These are phyloP conservation scores for Ennomos fuscantarius DNA, from an alignment of 2,888 invertebrate genomes.

Conservation along the genomic window DNA sequence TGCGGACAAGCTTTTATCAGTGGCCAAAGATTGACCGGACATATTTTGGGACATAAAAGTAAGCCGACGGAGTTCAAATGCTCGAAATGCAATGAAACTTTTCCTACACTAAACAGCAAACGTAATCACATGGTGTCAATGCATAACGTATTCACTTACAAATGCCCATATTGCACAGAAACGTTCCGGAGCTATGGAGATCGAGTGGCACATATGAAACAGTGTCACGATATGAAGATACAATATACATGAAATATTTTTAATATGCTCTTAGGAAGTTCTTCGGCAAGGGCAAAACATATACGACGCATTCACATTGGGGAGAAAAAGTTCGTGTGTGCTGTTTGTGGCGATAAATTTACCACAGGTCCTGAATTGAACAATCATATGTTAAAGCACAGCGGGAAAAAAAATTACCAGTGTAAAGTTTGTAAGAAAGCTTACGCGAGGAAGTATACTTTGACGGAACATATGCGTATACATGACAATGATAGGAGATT, in stretches of 20 bases:
- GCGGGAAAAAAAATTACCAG: slow-evolving; percentile 54
- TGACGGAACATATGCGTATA: slow-evolving; percentile 55
- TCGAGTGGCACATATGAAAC: slow-evolving; percentile 61
- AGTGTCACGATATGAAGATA: slow-evolving; percentile 59
- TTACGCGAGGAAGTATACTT: slow-evolving; percentile 46
- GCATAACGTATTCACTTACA: slow-evolving; percentile 19
- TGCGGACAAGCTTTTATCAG: slow-evolving; percentile 42
- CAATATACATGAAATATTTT: slow-evolving; percentile 73
- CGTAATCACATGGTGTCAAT: slow-evolving; percentile 6
- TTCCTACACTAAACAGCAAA: not conserved
- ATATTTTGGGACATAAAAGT: not conserved
- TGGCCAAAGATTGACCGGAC: not conserved
- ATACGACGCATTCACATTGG: slow-evolving; percentile 53
- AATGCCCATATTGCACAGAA: slow-evolving; percentile 64
- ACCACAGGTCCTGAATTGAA: slow-evolving; percentile 3
- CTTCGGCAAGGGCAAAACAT: slow-evolving; percentile 67
- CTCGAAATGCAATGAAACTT: slow-evolving; percentile 53
- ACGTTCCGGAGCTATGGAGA: slow-evolving; percentile 63
- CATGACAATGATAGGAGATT: slow-evolving; percentile 52
- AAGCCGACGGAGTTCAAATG: slow-evolving; percentile 4
- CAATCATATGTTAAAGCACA: slow-evolving; percentile 59
- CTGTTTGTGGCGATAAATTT: slow-evolving; percentile 14
- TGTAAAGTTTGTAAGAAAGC: slow-evolving; percentile 65
- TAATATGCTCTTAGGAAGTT: slow-evolving; percentile 65
- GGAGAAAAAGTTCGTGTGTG: slow-evolving; percentile 12